Conservation (phyloP, 2,888 invertebrate genomes). For the Tiliacea aurago region DNA sequence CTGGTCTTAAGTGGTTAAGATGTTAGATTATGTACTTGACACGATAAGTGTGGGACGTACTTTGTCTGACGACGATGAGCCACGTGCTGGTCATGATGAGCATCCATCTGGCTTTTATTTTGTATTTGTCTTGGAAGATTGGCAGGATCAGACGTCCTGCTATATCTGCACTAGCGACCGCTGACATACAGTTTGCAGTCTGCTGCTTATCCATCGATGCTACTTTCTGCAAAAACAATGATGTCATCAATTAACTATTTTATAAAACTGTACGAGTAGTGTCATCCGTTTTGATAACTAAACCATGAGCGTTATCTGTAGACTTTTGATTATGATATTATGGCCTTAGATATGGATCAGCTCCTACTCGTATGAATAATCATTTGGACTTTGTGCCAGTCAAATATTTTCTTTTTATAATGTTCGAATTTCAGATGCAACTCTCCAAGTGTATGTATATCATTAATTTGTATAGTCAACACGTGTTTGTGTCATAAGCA, state of each 20-base stretch:
- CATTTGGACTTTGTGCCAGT: constrained; percentile 3
- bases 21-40: constrained; percentile 28
- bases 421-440: not conserved
- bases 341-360: not conserved
- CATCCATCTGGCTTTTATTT: constrained; percentile 91
- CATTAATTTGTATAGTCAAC: no score
- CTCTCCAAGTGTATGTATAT: no score
- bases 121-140: constrained; percentile 91
- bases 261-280: not conserved
- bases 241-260: not conserved
- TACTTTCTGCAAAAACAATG: constrained; percentile 77
- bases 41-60: constrained; percentile 79
- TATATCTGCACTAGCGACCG: constrained; percentile 92
- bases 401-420: not conserved
- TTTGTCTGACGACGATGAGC: constrained; percentile 90
- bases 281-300: constrained; percentile 5
- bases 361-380: not conserved
- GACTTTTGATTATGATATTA: constrained; percentile 11
- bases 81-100: constrained; percentile 91
- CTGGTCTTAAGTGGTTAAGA: constrained; percentile 29
- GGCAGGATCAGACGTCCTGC: constrained; percentile 92
- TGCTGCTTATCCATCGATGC: constrained; percentile 85
- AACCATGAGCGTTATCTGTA: constrained; percentile 20
- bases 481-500: constrained; percentile 23
- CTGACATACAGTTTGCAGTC: constrained; percentile 93